Evolutionary conservation across 2,113 vertebrate species (phyloP), one percentile per base, ranked within the genome.

Genomic region (Hyperoodon ampullatus): DNA sequence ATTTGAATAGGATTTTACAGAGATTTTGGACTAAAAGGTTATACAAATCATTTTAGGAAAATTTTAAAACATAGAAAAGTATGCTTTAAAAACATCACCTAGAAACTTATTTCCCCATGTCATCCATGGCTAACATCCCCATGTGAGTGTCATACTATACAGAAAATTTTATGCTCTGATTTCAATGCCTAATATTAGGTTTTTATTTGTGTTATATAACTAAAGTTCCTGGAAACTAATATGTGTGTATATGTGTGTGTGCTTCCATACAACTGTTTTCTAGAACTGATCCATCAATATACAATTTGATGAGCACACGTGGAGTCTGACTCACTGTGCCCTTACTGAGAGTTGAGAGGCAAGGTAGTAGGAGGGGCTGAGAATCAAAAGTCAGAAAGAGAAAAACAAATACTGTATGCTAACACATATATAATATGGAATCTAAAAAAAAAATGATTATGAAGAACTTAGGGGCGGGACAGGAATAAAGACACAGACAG

Each of bases 1-100:
- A 93, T 96, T 96, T 93, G 89, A 55, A 42, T 30, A 65, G 70
- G 58, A 83, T 92, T 95, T 95, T 84, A 95, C 61, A 78, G 63
- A 95, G 75, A 94, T 88, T 96, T 80, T n/a, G 33, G n/a, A 75
- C 35, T 87, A 65, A 87, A 96, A 90, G 14, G 16, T 94, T 90
- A 90, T 33, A 8, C 3, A 81, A 84, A 39, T 88, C 44, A 55
- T 90, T 71, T 61, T 47, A 70, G 30, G 5, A 93, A 71, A 82
- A 18, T 10, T 93, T 88, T 87, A 35, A 80, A 94, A 63, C 16
- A 47, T 23, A 93, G 39, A 60, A 88, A 88, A 78, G 1, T 61
- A 66, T 82, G 14, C 16, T 72, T 12, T 5, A 75, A 50, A 77
- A 58, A 58, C 7, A 58, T 21, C 19, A 58, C 55, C 55, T 21